A percentile compares a stretch with the other conserved stretches of the same genome.
These are phyloP conservation scores for Numenius arquata DNA, from an alignment of 2,113 vertebrate genomes.

Conservation along the genomic window DNA sequence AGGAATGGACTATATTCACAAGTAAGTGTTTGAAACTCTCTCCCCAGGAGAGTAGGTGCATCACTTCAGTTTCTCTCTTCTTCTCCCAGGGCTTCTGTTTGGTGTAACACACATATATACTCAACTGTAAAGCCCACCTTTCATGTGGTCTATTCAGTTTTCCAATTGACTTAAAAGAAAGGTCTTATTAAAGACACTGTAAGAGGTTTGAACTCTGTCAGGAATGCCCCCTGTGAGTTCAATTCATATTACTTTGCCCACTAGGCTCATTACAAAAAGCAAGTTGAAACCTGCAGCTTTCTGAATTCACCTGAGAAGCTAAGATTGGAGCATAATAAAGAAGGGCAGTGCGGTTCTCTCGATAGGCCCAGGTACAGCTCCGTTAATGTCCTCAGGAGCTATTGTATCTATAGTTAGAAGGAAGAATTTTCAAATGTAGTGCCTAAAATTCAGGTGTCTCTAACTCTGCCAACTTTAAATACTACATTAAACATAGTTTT, in stretches of 20 bases:
- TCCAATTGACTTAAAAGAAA: not conserved
- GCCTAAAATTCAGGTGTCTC: conserved; percentile 5
- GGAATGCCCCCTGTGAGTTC: not conserved
- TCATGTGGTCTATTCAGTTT: not conserved
- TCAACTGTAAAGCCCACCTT: not conserved
- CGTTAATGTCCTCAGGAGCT: not conserved
- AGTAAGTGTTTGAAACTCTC: not conserved
- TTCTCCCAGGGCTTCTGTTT: not conserved
- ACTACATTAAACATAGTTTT: not conserved
- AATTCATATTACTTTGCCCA: not conserved
- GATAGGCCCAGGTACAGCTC: not conserved
- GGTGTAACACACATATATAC: not conserved
- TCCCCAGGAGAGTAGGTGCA: not conserved
- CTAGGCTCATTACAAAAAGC: conserved; percentile 25
- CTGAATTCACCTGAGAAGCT: conserved; percentile 7
- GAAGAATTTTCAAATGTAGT: conserved; percentile 2
- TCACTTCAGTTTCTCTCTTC: not conserved
- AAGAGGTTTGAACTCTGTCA: conserved; percentile 18
- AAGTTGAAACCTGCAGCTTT: not conserved
- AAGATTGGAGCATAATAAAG: not conserved
- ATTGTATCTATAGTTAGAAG: conserved; percentile 21
- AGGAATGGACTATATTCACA: not conserved
- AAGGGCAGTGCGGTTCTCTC: not conserved
- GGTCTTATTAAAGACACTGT: not conserved
- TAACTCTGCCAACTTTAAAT: conserved; percentile 2